Conservation (phyloP, 2,113 vertebrate genomes). For the Bombycilla garrulus region DNA sequence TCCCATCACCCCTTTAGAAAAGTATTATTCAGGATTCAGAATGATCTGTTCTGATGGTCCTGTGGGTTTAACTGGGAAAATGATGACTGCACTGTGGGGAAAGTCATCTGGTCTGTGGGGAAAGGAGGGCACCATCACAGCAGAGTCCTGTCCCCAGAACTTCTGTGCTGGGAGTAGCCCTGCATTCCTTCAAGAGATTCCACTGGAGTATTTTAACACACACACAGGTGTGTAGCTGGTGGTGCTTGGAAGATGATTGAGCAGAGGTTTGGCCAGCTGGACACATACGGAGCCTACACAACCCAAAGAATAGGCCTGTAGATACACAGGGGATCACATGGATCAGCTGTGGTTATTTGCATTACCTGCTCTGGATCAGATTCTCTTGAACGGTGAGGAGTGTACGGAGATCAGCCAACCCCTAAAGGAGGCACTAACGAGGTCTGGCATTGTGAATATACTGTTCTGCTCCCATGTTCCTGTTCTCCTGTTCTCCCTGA, state of each 20-base stretch:
- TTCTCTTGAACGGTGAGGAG: too few relatives aligned
- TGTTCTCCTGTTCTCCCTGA: too few relatives aligned
- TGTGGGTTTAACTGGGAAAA: neutral
- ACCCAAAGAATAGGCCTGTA: neutral
- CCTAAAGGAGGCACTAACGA: neutral
- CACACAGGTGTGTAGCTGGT: neutral
- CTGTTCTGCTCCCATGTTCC: neutral
- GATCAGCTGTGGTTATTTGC: neutral
- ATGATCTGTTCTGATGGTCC: neutral
- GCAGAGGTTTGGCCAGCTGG: neutral
- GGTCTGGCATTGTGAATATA: neutral
- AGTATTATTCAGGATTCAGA: neutral
- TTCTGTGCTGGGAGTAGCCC: neutral
- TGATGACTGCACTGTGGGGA: accelerated
- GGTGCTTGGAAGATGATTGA: neutral
- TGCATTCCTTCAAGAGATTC: neutral
- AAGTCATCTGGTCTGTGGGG: accelerated
- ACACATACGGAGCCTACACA: neutral
- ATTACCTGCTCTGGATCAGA: neutral
- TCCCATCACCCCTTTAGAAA: neutral
- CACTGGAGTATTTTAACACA: too few relatives aligned
- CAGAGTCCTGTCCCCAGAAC: neutral
- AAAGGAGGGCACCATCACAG: neutral
- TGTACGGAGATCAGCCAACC: neutral
- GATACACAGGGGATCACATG: neutral